Evolutionary conservation across 2,113 vertebrate species (phyloP).

Genomic region (Xenopus laevis): DNA sequence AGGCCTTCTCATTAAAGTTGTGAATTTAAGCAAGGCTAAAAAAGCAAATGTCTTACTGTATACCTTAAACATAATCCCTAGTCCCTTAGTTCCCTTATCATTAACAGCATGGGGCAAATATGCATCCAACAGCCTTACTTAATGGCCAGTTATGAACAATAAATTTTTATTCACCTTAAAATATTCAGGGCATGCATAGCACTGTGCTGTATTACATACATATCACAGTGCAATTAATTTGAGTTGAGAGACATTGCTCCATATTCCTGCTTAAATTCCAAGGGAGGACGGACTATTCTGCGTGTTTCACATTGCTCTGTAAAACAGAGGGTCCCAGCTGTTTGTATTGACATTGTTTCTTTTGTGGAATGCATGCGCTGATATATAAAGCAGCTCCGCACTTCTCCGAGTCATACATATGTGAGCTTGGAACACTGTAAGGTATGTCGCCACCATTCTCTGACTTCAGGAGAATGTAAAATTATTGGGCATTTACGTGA

Average conservation of each 20-base stretch:
- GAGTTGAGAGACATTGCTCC: not conserved
- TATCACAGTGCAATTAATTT: not conserved
- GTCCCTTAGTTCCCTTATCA: not conserved
- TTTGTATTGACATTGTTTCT: conserved; percentile 1
- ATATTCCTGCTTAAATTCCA: not conserved
- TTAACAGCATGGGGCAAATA: not conserved
- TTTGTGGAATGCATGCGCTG: not conserved
- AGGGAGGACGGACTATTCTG: not conserved
- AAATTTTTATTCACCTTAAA: conserved; percentile 1
- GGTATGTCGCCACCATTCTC: not conserved
- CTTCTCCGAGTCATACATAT: not conserved
- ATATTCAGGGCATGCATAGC: not conserved
- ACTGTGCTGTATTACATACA: not conserved
- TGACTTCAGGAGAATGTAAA: too few species aligned
- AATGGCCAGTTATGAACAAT: not conserved
- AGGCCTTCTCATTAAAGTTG: too few species aligned
- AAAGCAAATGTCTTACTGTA: too few species aligned
- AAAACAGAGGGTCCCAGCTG: not conserved
- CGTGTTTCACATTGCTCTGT: not conserved
- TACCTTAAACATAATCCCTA: too few species aligned
- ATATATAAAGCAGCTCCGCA: not conserved
- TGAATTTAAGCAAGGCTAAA: too few species aligned
- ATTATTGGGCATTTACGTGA: too few species aligned
- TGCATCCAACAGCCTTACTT: not conserved
- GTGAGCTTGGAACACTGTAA: not conserved